Conservation (phyloP, 2,113 vertebrate genomes). For the Trochalopteron elliotii region DNA sequence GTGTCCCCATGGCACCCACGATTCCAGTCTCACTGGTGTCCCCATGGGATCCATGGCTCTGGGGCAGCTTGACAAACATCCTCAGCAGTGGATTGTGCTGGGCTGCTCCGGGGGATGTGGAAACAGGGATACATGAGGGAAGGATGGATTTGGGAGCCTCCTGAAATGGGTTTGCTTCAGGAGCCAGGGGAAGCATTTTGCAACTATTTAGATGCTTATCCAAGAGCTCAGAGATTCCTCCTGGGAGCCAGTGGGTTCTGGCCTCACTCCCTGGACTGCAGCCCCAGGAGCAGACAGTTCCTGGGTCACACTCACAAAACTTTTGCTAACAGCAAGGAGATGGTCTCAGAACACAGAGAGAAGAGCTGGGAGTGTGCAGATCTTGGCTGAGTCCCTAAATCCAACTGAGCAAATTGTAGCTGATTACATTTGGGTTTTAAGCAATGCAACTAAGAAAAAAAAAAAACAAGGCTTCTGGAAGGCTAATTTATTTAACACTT, state of each 20-base stretch:
- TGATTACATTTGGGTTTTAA: background rate
- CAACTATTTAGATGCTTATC: background rate
- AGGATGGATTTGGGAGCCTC: background rate
- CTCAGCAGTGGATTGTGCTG: background rate
- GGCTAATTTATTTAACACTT: too few relatives aligned
- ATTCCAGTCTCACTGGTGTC: background rate
- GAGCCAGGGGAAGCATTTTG: background rate
- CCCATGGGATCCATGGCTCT: background rate
- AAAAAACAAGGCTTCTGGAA: background rate
- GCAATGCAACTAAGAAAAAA: background rate
- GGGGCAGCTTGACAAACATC: too few relatives aligned
- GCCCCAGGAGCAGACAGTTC: background rate
- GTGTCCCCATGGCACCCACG: background rate
- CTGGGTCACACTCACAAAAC: background rate
- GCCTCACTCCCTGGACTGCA: background rate
- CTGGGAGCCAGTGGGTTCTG: fast-evolving
- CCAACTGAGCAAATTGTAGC: background rate
- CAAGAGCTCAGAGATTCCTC: background rate
- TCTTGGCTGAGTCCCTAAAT: background rate
- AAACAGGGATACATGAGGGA: fast-evolving
- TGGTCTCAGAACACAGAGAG: background rate
- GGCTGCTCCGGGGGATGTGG: fast-evolving
- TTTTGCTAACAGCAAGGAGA: background rate
- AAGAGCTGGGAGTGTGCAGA: background rate
- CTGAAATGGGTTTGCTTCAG: background rate